These are phyloP conservation scores for Saturnia japonica DNA, from an alignment of 2,888 invertebrate genomes.

Conservation along the genomic window DNA sequence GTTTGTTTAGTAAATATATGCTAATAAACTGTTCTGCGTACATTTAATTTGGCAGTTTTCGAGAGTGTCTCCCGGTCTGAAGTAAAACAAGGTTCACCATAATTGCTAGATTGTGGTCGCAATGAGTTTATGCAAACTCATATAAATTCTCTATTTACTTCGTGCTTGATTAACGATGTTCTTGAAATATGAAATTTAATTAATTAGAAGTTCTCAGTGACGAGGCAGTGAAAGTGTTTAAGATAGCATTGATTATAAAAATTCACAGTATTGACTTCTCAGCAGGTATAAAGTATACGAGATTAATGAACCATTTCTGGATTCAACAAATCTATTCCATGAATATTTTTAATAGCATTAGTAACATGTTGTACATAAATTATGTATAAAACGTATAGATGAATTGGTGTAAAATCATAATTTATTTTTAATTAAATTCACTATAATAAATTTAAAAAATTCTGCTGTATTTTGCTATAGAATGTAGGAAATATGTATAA, in stretches of 20 bases:
- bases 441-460: too few relatives aligned
- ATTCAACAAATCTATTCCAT: too few relatives aligned
- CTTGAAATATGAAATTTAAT: not conserved
- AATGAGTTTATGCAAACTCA: conserved; percentile 16
- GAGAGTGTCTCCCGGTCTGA: conserved; percentile 26
- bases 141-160: conserved; percentile 18
- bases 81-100: conserved; percentile 29
- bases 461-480: too few relatives aligned
- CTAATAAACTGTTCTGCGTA: conserved; percentile 43
- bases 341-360: too few relatives aligned
- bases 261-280: too few relatives aligned
- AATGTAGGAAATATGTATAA: too few relatives aligned
- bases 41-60: conserved; percentile 40
- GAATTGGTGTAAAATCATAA: too few relatives aligned
- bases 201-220: not conserved
- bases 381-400: too few relatives aligned
- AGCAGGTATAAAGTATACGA: too few relatives aligned
- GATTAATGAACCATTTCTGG: too few relatives aligned
- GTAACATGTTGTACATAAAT: too few relatives aligned
- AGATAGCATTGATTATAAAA: not conserved
- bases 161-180: not conserved
- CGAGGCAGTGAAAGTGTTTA: not conserved
- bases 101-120: conserved; percentile 23
- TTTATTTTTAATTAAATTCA: too few relatives aligned
- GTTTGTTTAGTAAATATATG: conserved; percentile 49